Conservation (phyloP, 2,888 invertebrate genomes). For the Microctonus hyperodae region DNA sequence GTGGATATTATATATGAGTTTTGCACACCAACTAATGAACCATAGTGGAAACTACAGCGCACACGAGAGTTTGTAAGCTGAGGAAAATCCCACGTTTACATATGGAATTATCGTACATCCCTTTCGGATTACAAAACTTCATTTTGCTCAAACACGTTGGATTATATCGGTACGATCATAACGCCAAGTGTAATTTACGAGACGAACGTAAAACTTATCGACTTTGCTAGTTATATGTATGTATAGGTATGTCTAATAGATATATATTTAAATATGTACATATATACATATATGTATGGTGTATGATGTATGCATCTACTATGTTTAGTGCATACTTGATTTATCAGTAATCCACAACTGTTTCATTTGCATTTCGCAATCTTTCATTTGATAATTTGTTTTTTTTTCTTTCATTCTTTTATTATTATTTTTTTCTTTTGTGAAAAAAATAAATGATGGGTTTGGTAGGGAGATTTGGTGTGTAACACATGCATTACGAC, state of each 20-base stretch:
- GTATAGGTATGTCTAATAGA: no score
- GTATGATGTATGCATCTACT: no score
- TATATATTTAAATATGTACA: no score
- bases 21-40: conserved; percentile 19
- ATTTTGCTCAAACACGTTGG: conserved; percentile 22
- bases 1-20: conserved; percentile 9
- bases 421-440: not conserved
- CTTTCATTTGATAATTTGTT: not conserved
- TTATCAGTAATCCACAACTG: not conserved
- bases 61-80: conserved; percentile 31
- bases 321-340: not conserved
- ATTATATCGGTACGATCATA: conserved; percentile 24
- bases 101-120: conserved; percentile 31
- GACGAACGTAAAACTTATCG: conserved; percentile 14
- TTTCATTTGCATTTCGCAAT: not conserved
- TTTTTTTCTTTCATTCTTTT: not conserved
- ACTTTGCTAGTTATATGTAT: not conserved
- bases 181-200: conserved; percentile 14
- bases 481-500: not conserved
- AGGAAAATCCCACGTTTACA: conserved; percentile 33
- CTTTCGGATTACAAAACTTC: conserved; percentile 30
- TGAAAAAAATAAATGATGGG: not conserved
- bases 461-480: not conserved
- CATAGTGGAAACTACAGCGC: conserved; percentile 3
- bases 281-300: no score